Conservation (phyloP, 2,888 invertebrate species). For the Serrognathus titanus region DNA sequence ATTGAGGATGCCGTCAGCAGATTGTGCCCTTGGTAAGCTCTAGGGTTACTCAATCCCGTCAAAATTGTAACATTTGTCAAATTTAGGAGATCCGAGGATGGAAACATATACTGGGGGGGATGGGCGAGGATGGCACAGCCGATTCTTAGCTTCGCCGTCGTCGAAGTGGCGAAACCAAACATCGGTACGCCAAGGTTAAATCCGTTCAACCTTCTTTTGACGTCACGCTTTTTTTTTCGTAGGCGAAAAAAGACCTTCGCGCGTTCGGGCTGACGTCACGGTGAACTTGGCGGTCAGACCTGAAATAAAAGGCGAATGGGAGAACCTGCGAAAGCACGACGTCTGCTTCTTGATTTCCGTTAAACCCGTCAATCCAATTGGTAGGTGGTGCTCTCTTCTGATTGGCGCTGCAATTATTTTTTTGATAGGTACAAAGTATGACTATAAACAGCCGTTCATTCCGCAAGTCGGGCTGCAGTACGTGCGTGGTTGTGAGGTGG, state of each 20-base stretch:
- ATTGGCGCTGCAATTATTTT: background rate
- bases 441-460: conserved; percentile 79
- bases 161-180: conserved; percentile 90
- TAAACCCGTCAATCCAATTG: conserved; percentile 78
- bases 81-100: conserved; percentile 79
- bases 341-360: conserved; percentile 96
- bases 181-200: conserved; percentile 50
- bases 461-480: conserved; percentile 88
- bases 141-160: conserved; percentile 86
- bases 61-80: background rate
- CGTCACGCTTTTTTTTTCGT: conserved; percentile 1
- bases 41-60: conserved; percentile 20
- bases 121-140: conserved; percentile 99
- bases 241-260: conserved; percentile 91
- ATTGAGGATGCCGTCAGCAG: conserved; percentile 96
- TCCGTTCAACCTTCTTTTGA: background rate
- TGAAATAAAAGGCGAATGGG: conserved; percentile 96
- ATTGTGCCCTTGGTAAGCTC: conserved; percentile 82
- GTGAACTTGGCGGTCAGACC: conserved; percentile 87
- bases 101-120: conserved; percentile 85
- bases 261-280: conserved; percentile 92
- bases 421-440: conserved; percentile 69
- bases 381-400: conserved; percentile 45
- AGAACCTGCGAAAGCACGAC: conserved; percentile 92
- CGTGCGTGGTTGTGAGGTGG: conserved; percentile 97